These are phyloP conservation scores for Agrochola lota DNA, from an alignment of 2,888 invertebrate genomes.

Conservation along the genomic window DNA sequence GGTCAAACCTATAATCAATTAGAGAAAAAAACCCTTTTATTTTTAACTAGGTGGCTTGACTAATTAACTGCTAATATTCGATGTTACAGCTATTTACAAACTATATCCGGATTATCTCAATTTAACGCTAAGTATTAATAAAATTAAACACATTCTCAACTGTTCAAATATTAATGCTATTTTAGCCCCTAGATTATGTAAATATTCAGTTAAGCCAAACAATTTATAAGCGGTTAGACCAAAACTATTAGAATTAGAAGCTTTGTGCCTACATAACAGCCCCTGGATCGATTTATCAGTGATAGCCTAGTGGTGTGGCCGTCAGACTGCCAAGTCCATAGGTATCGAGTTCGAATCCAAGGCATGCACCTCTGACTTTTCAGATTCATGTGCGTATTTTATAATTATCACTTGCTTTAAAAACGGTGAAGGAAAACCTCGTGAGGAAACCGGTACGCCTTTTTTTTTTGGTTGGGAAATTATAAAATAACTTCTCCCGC, in stretches of 20 bases:
- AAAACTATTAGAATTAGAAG: slow-evolving; percentile 11
- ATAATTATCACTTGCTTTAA: no score
- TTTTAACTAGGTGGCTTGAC: neutral
- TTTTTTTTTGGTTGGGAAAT: no score
- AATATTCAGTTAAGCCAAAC: slow-evolving; percentile 8
- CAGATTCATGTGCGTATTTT: no score
- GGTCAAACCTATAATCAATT: no score
- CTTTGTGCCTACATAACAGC: slow-evolving; percentile 1
- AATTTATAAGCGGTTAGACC: slow-evolving; percentile 18
- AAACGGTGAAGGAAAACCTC: no score
- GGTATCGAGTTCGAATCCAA: no score
- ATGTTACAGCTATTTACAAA: neutral
- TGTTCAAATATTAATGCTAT: slow-evolving; percentile 11
- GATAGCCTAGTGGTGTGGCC: no score
- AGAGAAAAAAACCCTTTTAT: neutral
- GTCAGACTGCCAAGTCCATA: no score
- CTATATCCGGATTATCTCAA: neutral
- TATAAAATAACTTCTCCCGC: no score
- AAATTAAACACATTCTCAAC: neutral
- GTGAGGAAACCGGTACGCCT: no score
- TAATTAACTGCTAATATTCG: neutral
- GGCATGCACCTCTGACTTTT: no score
- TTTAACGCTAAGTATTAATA: neutral
- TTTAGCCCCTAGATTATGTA: slow-evolving; percentile 6
- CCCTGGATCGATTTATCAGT: neutral